Base-by-base conservation (phyloP, 2,113 vertebrate species). In the Formicarius rufipectus region DNA sequence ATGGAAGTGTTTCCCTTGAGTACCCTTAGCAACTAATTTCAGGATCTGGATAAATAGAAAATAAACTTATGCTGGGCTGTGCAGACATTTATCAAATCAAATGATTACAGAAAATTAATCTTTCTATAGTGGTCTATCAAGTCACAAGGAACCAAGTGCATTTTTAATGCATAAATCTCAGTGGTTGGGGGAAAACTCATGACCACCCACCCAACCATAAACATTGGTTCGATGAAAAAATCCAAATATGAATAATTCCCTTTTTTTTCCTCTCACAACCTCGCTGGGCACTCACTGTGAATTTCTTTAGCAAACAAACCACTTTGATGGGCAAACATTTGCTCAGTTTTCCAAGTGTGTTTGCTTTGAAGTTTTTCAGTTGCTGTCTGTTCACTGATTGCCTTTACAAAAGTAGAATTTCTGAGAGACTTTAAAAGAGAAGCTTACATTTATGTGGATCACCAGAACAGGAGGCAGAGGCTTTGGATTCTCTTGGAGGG, bases 231-330 rank as follows among this genome's bases (percentile, higher is more conserved):
- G 28, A 12, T 27, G 16, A 64, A 92, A 67, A 67, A 59, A 64
- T 0, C 10, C 50, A 25, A 88, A 73, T 20, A 33, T 6, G 14
- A 72, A 27, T 37, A 4, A 52, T 25, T 97, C 97, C 96, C 76
- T 89, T 96, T 77, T 94, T 87, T 95, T 90, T 73, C 72, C 88
- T 97, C 88, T 96, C 96, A 87, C 93, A 88, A 82, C 90, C 68
- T 91, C 94, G 74, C 87, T 96, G 83, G 63, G 95, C 69, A 84
- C 93, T 93, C 84, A 90, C 87, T 96, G 97, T 79, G 96, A 98
- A 98, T 98, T 98, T 97, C 95, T 97, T 97, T 80, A 97, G 97
- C 91, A 98, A 98, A 98, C 91, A 98, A 84, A 83, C 92, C 60
- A 37, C 96, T 97, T 96, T 84, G 90, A 96, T 92, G 68, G 94